Percentiles rank a stretch among this genome's conserved stretches.
Conservation (phyloP, 2,113 vertebrate genomes). For the Charina bottae region DNA sequence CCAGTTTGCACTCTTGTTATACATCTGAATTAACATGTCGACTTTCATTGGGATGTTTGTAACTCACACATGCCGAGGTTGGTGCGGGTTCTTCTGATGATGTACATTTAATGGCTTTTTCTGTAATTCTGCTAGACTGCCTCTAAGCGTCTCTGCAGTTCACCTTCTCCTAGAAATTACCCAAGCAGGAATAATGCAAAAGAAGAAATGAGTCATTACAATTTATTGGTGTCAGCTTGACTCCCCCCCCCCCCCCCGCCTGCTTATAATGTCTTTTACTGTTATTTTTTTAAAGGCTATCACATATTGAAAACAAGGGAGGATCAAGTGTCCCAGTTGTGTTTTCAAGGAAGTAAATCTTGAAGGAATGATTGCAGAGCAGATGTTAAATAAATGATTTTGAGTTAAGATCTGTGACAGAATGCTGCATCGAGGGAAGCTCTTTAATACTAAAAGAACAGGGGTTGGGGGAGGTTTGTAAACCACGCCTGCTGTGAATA, state of each 20-base stretch:
- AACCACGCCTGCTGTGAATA: conserved; percentile 27
- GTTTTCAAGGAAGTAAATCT: conserved; percentile 73
- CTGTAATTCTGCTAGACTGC: conserved; percentile 62
- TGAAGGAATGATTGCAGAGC: conserved; percentile 69
- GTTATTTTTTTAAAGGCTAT: conserved; percentile 73
- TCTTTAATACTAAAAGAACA: conserved; percentile 51
- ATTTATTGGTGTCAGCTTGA: conserved; percentile 73
- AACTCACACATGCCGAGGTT: background rate
- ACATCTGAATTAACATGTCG: background rate
- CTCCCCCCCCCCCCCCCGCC: conserved; percentile 22
- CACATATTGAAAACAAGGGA: conserved; percentile 71
- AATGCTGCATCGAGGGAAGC: conserved; percentile 33
- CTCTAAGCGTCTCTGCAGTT: conserved; percentile 73
- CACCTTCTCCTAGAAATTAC: conserved; percentile 50
- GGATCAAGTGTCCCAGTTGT: conserved; percentile 69
- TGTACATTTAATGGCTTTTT: background rate
- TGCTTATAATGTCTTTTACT: conserved; percentile 69
- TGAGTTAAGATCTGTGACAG: conserved; percentile 65
- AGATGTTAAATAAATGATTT: conserved; percentile 72
- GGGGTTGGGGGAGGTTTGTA: background rate
- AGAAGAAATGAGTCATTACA: conserved; percentile 71
- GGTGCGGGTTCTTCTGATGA: conserved; percentile 12
- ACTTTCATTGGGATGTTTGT: background rate
- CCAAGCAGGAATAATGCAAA: conserved; percentile 60
- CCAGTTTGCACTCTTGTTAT: background rate